A percentile compares a stretch with the other conserved stretches of the same genome.
phyloP scores from a whole-genome alignment of 2,113 vertebrate genomes.

The Phodopus roborovskii region DNA sequence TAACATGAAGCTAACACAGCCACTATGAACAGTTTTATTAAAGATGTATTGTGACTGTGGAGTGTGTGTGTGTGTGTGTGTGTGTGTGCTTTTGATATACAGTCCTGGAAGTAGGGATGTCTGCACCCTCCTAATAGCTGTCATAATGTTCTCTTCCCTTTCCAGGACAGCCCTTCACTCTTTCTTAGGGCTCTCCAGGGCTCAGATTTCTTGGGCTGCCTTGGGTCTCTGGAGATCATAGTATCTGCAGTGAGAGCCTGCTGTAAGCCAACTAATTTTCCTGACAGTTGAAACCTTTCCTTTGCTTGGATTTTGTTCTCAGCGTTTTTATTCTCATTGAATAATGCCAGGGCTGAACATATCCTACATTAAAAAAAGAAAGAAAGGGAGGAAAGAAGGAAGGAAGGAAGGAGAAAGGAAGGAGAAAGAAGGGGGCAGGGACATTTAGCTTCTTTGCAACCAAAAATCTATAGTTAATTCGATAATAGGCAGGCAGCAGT shows the following conservation, averaged over 20 bases:
- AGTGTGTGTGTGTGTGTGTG: neutral
- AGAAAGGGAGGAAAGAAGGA: rapidly evolving
- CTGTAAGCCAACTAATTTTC: neutral
- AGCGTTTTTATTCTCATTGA: neutral
- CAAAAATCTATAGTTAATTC: neutral
- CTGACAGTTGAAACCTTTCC: neutral
- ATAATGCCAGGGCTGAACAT: neutral
- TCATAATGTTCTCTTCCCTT: neutral
- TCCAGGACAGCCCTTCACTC: neutral
- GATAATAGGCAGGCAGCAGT: neutral
- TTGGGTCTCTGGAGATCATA: neutral
- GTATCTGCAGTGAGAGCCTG: neutral
- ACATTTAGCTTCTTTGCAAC: neutral
- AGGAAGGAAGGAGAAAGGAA: rapidly evolving
- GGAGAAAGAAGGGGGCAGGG: neutral
- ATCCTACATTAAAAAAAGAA: neutral
- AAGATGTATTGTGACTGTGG: neutral
- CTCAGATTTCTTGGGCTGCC: neutral
- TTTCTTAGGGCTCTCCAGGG: neutral
- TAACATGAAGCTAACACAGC: neutral
- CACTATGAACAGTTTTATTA: neutral
- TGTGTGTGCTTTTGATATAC: neutral
- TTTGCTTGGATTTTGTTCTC: neutral
- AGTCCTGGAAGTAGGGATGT: neutral
- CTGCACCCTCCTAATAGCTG: neutral